Evolutionary conservation across 2,888 invertebrate species (phyloP), one percentile per base, ranked within the genome.

Genomic region (Tanytarsus gracilentus): DNA sequence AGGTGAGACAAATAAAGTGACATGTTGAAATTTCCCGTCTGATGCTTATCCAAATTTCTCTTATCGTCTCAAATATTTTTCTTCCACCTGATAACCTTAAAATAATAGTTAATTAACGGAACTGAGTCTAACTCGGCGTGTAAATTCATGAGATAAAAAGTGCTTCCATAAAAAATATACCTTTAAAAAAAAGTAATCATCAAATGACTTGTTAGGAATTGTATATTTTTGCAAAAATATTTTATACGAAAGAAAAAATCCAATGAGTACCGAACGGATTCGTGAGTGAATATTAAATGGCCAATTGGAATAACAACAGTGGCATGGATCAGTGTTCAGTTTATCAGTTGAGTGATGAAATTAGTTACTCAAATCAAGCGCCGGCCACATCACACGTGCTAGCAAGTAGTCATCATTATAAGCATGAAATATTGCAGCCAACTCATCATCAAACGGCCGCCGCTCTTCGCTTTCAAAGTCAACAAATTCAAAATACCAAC

Each of bases 291-390:
- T 40, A 40, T 40, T 44, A 29, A 21, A 59, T 59, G 44, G 29
- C 58, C n/a, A 59, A 59, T 27, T 23, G 49, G 29, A 59, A n/a
- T n/a, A n/a, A n/a, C n/a, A n/a, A 39, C 27, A 44, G 33, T 25
- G 25, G 58, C 18, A 44, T 30, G 21, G 49, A 48, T 21, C 29
- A 48, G 21, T 36, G 55, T 36, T 40, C 55, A 39, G 18, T 58
- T 27, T 58, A 50, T 39, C 60, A 60, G 21, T 33, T 60, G 60
- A 58, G 23, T 40, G 27, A 59, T 33, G 50, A 60, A 18, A 33
- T 52, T 9, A 30, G 21, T 23, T 52, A 30, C 30, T 21, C 52
- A 21, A 21, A 18, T 11, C 40, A 40, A 44, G 11, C 56, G 8
- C 9, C 49, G 7, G 26, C 39, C 9, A 18, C 58, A 16, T 29